phyloP scores from a whole-genome alignment of 2,888 invertebrate species.

The Scelioninae gen. 1 region DNA sequence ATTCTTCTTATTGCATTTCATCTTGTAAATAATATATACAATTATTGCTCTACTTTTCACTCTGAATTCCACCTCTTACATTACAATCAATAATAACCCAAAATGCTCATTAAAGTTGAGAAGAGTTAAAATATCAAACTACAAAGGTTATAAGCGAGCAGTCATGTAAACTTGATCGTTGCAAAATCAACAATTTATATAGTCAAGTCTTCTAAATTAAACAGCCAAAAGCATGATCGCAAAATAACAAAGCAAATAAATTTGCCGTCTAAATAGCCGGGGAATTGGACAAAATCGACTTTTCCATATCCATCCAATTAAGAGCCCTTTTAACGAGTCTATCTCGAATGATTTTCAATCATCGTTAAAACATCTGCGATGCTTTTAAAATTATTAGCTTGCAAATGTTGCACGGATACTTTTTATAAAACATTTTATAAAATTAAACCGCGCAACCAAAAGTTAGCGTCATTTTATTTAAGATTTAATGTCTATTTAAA shows the following conservation, averaged over 20 bases:
- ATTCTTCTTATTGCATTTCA: no score
- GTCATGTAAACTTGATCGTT: constrained; percentile 2
- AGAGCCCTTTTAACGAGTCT: constrained; percentile 19
- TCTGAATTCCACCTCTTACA: no score
- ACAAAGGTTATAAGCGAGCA: background rate
- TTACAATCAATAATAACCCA: background rate
- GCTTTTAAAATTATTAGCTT: constrained; percentile 53
- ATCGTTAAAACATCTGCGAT: constrained; percentile 34
- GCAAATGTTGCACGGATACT: constrained; percentile 26
- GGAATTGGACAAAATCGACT: constrained; percentile 5
- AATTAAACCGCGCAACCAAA: constrained; percentile 37
- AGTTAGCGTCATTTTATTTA: constrained; percentile 30
- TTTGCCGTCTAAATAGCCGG: constrained; percentile 11
- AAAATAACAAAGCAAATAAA: constrained; percentile 34
- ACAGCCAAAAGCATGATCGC: background rate
- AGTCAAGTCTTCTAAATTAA: constrained; percentile 17
- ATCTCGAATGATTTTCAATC: constrained; percentile 17
- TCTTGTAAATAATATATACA: no score
- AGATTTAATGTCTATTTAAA: constrained; percentile 58
- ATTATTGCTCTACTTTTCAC: no score
- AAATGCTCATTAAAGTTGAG: background rate
- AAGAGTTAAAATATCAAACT: background rate
- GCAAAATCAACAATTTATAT: constrained; percentile 36
- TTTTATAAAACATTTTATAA: constrained; percentile 34
- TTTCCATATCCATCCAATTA: constrained; percentile 21